These are phyloP conservation scores for Macrosoma leucophasiata DNA, from an alignment of 2,888 invertebrate genomes.

Conservation along the genomic window DNA sequence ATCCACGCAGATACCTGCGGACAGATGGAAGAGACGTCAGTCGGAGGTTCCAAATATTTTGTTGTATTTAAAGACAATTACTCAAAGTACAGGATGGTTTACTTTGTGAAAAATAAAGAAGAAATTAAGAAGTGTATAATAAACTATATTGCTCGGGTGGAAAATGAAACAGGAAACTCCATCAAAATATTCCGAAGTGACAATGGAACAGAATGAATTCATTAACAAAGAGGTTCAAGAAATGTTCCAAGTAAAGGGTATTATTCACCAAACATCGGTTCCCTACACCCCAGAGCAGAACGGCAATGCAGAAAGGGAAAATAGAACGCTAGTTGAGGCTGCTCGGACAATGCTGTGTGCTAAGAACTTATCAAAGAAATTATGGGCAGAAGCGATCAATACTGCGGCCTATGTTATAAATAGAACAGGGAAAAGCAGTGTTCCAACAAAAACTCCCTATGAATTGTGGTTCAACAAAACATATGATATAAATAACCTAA, in stretches of 20 bases:
- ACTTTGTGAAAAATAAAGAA: too few relatives aligned
- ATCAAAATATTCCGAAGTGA: slow-evolving; percentile 1
- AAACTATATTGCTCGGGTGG: too few relatives aligned
- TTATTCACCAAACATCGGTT: background rate
- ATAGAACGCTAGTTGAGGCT: slow-evolving; percentile 34
- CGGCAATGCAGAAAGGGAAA: slow-evolving; percentile 7
- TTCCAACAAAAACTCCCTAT: background rate
- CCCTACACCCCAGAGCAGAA: slow-evolving; percentile 7
- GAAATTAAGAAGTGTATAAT: too few relatives aligned
- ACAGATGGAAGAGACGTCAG: too few relatives aligned
- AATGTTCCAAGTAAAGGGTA: background rate
- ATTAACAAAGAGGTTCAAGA: background rate
- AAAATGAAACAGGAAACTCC: background rate
- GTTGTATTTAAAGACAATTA: too few relatives aligned
- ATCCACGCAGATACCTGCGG: too few relatives aligned
- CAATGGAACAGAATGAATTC: slow-evolving; percentile 3
- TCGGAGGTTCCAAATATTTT: too few relatives aligned
- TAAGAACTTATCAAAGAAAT: slow-evolving; percentile 8
- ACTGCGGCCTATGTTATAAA: background rate
- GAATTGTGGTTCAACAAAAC: too few relatives aligned
- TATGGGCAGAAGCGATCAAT: slow-evolving; percentile 24
- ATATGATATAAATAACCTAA: too few relatives aligned
- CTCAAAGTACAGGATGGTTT: too few relatives aligned
- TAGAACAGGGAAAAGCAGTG: background rate
- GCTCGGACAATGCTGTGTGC: slow-evolving; percentile 24